Evolutionary conservation across 2,797 vertebrate species (phyloP).

Genomic region (Protonibea diacanthus): DNA sequence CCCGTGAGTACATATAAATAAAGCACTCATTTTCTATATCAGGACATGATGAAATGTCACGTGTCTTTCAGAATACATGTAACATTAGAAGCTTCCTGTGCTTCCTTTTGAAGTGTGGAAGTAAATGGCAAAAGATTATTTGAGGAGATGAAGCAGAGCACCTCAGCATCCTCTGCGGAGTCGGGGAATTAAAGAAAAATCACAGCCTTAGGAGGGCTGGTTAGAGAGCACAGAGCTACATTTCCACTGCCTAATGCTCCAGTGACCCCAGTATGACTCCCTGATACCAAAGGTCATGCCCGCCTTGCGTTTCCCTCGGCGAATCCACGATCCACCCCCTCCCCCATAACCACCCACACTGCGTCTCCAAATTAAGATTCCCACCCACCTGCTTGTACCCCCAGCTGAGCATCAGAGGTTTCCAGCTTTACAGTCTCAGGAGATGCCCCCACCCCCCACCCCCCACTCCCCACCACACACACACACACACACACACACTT

Average conservation of each 20-base stretch:
- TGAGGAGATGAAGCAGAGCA: slow-evolving; percentile 46
- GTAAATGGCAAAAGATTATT: slow-evolving; percentile 44
- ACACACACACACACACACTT: slow-evolving; percentile 36
- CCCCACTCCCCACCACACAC: slow-evolving; percentile 23
- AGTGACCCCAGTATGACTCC: slow-evolving; percentile 70
- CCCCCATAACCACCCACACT: slow-evolving; percentile 68
- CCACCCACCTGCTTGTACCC: slow-evolving; percentile 81
- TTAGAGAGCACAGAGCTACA: slow-evolving; percentile 30
- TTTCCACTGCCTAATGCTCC: slow-evolving; percentile 57
- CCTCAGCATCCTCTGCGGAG: slow-evolving; percentile 29
- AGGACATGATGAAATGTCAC: slow-evolving; percentile 39
- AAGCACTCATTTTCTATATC: slow-evolving; percentile 39
- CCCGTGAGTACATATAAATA: slow-evolving; percentile 38
- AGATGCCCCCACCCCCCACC: too few species aligned
- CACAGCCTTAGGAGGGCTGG: slow-evolving; percentile 48
- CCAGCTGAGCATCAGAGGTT: slow-evolving; percentile 76
- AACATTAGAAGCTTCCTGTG: slow-evolving; percentile 29
- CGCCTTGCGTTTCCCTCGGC: slow-evolving; percentile 48
- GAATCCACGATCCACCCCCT: slow-evolving; percentile 33
- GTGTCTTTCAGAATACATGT: slow-evolving; percentile 31
- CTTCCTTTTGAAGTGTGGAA: slow-evolving; percentile 41
- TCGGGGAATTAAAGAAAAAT: slow-evolving; percentile 32
- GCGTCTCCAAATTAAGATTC: slow-evolving; percentile 62
- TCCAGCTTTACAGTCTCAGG: slow-evolving; percentile 68
- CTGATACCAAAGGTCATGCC: slow-evolving; percentile 73